Evolutionary conservation across 2,888 invertebrate species (phyloP).

Genomic region (Cheilosia urbana): DNA sequence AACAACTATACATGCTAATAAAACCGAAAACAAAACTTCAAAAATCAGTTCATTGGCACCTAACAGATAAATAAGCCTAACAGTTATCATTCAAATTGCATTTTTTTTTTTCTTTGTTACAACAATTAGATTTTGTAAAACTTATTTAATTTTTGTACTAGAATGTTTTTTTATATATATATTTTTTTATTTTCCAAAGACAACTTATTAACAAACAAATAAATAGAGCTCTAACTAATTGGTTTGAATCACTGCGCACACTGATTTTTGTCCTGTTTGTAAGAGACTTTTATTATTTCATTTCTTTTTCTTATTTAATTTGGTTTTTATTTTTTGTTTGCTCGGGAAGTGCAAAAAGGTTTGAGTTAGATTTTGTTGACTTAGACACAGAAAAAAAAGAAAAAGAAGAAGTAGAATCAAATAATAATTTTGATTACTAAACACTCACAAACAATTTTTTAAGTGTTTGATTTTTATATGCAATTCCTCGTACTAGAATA

Average conservation of each 20-base stretch:
- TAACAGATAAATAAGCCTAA: conserved; percentile 33
- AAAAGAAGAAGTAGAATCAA: conserved; percentile 32
- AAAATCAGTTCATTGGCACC: conserved; percentile 77
- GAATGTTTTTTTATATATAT: conserved; percentile 43
- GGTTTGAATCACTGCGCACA: conserved; percentile 73
- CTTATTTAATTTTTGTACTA: conserved; percentile 2
- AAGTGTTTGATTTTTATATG: conserved; percentile 63
- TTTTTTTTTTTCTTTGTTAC: conserved; percentile 16
- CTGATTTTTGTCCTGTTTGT: conserved; percentile 78
- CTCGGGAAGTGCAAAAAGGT: conserved; percentile 69
- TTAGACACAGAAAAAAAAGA: conserved; percentile 22
- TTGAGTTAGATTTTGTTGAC: conserved; percentile 51
- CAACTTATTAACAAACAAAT: conserved; percentile 29
- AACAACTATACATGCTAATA: conserved; percentile 45
- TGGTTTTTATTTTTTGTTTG: conserved; percentile 44
- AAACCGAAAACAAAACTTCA: conserved; percentile 72
- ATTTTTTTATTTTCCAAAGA: conserved; percentile 25
- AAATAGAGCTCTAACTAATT: conserved; percentile 48
- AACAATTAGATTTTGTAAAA: conserved; percentile 7
- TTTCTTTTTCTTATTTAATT: conserved; percentile 34
- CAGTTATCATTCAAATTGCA: conserved; percentile 40
- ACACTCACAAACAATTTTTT: conserved; percentile 68
- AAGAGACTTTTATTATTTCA: conserved; percentile 45
- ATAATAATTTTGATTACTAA: conserved; percentile 42
- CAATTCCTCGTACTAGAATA: conserved; percentile 63